Evolutionary conservation across 1,140 invertebrate species (phyloP).

Genomic region (Caenorhabditis tropicalis): DNA sequence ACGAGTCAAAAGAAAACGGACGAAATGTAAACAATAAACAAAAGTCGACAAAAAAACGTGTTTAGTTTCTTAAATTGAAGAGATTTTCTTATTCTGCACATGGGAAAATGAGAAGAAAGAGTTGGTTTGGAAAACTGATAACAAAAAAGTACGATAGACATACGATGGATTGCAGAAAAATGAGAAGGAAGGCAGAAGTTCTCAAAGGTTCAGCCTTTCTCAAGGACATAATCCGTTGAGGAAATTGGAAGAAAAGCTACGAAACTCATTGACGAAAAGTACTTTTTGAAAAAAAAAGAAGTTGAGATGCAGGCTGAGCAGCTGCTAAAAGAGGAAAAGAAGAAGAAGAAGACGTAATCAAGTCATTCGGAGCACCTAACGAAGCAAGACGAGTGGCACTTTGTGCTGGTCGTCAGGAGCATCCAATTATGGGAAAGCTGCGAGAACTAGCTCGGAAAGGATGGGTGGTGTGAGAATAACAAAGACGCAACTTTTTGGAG

Average conservation of each 20-base stretch:
- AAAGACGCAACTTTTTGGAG: not conserved
- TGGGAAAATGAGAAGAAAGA: not conserved
- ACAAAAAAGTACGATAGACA: not conserved
- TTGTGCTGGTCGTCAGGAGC: conserved; percentile 7
- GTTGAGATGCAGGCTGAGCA: not conserved
- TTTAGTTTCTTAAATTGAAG: not conserved
- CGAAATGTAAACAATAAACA: conserved; percentile 32
- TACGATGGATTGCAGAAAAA: not conserved
- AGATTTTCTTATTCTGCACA: not conserved
- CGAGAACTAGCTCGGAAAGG: not conserved
- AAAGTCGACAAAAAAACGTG: not conserved
- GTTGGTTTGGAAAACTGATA: not conserved
- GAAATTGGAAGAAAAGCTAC: conserved; percentile 17
- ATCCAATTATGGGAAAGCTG: conserved; percentile 19
- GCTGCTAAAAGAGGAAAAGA: not conserved
- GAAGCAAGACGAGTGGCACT: not conserved
- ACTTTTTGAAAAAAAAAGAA: conserved; percentile 5
- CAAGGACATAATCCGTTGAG: not conserved
- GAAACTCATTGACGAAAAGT: conserved; percentile 20
- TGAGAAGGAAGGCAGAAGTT: not conserved
- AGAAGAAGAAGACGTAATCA: conserved; percentile 19
- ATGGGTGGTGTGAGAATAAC: not conserved
- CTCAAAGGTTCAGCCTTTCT: conserved; percentile 5
- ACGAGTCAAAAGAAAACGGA: not conserved
- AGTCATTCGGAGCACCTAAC: conserved; percentile 38